phyloP scores from a whole-genome alignment of 2,797 vertebrate genomes.

The Sarcophilus harrisii region DNA sequence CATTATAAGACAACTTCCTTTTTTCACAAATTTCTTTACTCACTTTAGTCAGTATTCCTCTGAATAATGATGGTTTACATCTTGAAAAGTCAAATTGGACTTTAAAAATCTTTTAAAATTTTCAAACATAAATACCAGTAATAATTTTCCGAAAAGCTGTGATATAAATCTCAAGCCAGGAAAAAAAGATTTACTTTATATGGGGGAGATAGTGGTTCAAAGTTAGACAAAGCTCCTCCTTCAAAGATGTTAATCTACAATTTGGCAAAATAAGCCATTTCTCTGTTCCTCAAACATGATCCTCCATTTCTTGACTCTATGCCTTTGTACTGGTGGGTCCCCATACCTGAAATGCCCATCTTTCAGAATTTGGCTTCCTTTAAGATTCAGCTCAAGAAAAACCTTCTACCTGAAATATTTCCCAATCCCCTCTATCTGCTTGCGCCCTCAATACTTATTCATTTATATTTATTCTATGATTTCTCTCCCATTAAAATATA shows the following conservation, averaged over 20 bases:
- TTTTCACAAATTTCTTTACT: not conserved
- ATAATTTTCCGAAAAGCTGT: not conserved
- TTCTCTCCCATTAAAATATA: not conserved
- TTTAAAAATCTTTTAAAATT: not conserved
- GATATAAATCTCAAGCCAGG: not conserved
- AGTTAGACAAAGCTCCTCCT: not conserved
- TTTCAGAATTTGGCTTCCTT: not conserved
- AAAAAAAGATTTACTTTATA: not conserved
- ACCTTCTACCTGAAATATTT: not conserved
- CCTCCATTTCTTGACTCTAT: not conserved
- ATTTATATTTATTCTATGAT: not conserved
- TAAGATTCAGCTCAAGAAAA: not conserved
- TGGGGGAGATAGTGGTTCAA: not conserved
- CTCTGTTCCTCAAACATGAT: not conserved
- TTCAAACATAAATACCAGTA: not conserved
- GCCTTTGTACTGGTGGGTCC: not conserved
- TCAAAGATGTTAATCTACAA: not conserved
- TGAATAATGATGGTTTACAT: not conserved
- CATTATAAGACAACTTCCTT: not conserved
- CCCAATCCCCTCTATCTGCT: not conserved
- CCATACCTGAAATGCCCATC: not conserved
- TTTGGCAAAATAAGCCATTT: not conserved
- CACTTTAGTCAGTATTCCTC: not conserved
- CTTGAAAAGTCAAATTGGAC: not conserved
- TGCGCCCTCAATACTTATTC: not conserved